phyloP scores from a whole-genome alignment of 1,140 invertebrate genomes.

The Ruditapes philippinarum region DNA sequence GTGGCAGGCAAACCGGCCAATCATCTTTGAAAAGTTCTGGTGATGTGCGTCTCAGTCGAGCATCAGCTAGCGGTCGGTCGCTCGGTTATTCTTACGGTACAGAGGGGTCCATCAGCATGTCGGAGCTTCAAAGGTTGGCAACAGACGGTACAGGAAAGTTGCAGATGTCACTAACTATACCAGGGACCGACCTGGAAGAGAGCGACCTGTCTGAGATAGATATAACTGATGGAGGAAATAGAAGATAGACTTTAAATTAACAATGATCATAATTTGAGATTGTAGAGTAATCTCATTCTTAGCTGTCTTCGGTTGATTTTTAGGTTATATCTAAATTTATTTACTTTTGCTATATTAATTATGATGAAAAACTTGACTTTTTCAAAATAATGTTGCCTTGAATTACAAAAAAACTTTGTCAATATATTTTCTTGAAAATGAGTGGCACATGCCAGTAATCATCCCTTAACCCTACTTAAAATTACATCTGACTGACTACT shows the following conservation, averaged over 20 bases:
- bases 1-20: conserved; percentile 72
- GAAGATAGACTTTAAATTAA: conserved; percentile 40
- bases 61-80: conserved; percentile 61
- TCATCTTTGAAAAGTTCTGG: conserved; percentile 66
- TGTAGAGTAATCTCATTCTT: too few species aligned
- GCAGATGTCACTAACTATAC: conserved; percentile 79
- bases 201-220: conserved; percentile 80
- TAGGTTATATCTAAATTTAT: too few species aligned
- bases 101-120: conserved; percentile 62
- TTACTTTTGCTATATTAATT: too few species aligned
- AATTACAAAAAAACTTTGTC: too few species aligned
- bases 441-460: too few species aligned
- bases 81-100: conserved; percentile 79
- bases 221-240: conserved; percentile 70
- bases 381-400: too few species aligned
- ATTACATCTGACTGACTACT: too few species aligned
- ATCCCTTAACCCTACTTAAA: too few species aligned
- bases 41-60: conserved; percentile 41
- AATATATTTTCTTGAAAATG: too few species aligned
- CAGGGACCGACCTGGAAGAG: conserved; percentile 72
- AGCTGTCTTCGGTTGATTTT: too few species aligned
- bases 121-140: conserved; percentile 66
- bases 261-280: too few species aligned
- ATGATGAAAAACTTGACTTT: too few species aligned
- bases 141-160: conserved; percentile 64